Percentiles rank a stretch among this genome's conserved stretches.
phyloP scores from a whole-genome alignment of 92 coral and sea anemone genomes.

The Ricordea florida region DNA sequence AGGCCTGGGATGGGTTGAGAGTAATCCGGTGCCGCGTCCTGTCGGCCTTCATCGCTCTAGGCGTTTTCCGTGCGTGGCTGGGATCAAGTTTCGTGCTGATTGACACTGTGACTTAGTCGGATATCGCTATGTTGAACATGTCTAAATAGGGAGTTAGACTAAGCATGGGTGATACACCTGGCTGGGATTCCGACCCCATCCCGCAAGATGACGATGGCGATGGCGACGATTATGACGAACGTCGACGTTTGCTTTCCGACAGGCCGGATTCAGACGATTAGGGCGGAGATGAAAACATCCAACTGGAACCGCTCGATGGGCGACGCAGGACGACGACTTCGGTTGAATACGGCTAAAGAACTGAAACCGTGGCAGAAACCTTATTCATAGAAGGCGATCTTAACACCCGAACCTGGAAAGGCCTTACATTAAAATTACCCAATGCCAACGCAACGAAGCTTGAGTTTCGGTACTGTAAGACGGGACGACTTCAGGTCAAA shows the following conservation, averaged over 20 bases:
- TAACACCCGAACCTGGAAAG: background rate
- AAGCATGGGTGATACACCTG: no score
- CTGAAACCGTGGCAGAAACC: background rate
- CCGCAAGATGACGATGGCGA: no score
- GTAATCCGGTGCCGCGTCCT: background rate
- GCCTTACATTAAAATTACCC: background rate
- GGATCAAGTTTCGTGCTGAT: background rate
- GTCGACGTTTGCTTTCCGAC: no score
- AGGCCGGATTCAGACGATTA: no score
- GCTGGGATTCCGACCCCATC: no score
- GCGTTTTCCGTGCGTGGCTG: background rate
- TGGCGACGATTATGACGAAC: no score
- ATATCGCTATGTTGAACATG: background rate
- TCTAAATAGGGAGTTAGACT: background rate
- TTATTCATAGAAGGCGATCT: background rate
- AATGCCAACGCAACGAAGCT: background rate
- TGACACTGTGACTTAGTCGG: background rate
- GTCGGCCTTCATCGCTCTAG: conserved; percentile 7
- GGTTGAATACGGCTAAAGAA: background rate
- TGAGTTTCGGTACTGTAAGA: background rate
- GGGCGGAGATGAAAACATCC: background rate
- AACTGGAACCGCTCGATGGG: background rate
- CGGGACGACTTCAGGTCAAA: background rate
- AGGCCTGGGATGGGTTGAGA: conserved; percentile 13
- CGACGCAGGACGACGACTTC: background rate